phyloP scores from a whole-genome alignment of 1,140 invertebrate genomes.

The Drosophila punjabiensis region DNA sequence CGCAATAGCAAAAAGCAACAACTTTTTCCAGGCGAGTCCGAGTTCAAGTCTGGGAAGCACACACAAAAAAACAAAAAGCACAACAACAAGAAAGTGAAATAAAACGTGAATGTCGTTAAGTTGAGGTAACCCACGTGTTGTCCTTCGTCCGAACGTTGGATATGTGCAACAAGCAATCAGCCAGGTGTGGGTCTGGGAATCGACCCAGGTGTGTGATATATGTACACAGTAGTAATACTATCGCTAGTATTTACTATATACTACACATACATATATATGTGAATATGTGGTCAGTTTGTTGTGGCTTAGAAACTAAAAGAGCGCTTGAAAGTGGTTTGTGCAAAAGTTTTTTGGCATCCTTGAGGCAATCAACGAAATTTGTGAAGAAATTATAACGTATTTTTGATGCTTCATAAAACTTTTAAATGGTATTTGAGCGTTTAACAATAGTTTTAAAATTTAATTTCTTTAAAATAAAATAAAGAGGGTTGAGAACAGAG shows the following conservation, averaged over 20 bases:
- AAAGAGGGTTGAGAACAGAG: too few relatives aligned
- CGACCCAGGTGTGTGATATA: conserved; percentile 32
- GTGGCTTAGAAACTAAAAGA: conserved; percentile 42
- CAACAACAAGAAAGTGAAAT: conserved; percentile 10
- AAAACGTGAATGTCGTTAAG: conserved; percentile 58
- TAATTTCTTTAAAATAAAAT: too few relatives aligned
- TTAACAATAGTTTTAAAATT: neutral
- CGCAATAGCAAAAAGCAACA: conserved; percentile 25
- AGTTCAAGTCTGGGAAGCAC: conserved; percentile 33
- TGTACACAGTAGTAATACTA: neutral
- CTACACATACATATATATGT: too few relatives aligned
- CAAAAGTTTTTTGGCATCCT: conserved; percentile 1
- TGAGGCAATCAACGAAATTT: conserved; percentile 29
- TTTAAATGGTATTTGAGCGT: neutral
- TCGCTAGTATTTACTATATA: conserved; percentile 4
- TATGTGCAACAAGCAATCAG: conserved; percentile 69
- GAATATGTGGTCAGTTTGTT: conserved; percentile 45
- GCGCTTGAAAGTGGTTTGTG: neutral
- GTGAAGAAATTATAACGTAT: neutral
- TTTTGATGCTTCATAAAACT: neutral
- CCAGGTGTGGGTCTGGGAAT: conserved; percentile 36
- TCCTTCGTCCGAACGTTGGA: conserved; percentile 56
- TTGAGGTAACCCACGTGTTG: conserved; percentile 62
- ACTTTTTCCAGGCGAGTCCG: conserved; percentile 37
- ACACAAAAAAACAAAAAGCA: neutral